Evolutionary conservation across 1,140 invertebrate genomes (phyloP).

Genomic region (Eupeodes corollae): DNA sequence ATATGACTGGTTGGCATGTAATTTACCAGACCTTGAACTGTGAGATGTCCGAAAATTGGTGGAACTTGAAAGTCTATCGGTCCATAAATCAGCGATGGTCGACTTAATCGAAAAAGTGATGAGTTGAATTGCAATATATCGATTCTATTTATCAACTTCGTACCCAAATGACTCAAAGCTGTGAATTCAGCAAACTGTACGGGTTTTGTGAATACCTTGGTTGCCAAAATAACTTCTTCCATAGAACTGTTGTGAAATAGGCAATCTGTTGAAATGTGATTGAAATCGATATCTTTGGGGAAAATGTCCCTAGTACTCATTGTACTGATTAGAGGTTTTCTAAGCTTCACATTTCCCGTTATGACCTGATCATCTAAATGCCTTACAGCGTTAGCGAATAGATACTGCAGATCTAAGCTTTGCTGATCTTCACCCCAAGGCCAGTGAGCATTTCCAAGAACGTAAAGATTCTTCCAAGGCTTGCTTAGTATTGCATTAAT

Average conservation of each 20-base stretch:
- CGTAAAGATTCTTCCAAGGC: constrained; percentile 16
- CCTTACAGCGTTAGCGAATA: constrained; percentile 20
- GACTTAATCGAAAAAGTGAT: constrained; percentile 22
- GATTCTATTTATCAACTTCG: constrained; percentile 16
- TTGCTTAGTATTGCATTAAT: constrained; percentile 9
- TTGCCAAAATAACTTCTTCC: constrained; percentile 1
- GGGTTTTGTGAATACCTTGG: constrained; percentile 5
- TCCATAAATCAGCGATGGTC: constrained; percentile 13
- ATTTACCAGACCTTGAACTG: constrained; percentile 16
- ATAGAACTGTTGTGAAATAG: constrained; percentile 5
- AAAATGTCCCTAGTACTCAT: constrained; percentile 6
- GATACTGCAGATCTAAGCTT: constrained; percentile 14
- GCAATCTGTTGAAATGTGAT: constrained; percentile 15
- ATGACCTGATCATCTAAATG: constrained; percentile 14
- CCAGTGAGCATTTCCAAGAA: constrained; percentile 23
- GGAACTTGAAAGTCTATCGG: constrained; percentile 12
- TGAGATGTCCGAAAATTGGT: constrained; percentile 6
- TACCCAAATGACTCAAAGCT: constrained; percentile 3
- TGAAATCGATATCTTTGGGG: constrained; percentile 14
- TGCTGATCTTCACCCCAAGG: constrained; percentile 1
- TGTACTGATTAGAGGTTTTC: constrained; percentile 2
- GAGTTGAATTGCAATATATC: constrained; percentile 19
- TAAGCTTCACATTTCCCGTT: constrained; percentile 15
- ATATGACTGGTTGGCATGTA: constrained; percentile 6
- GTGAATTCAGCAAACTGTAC: constrained; percentile 4